Evolutionary conservation across 2,113 vertebrate genomes (phyloP).

Genomic region (Prinia subflava): DNA sequence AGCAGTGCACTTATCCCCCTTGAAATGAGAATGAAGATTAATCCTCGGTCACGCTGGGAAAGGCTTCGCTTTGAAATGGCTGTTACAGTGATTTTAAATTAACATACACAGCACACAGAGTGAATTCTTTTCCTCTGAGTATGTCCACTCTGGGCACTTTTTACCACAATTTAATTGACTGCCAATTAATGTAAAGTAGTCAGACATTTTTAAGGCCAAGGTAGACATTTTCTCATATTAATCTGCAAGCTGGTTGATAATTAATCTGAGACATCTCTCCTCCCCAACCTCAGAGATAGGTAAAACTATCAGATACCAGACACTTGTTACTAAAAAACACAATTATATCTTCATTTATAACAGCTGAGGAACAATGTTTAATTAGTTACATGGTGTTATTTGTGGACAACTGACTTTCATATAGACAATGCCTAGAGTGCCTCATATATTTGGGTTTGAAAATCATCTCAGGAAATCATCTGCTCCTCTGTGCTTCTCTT

Average conservation of each 20-base stretch:
- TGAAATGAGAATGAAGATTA: constrained; percentile 15
- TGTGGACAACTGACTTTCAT: not conserved
- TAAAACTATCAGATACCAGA: not conserved
- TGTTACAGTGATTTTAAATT: constrained; percentile 40
- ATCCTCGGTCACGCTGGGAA: not conserved
- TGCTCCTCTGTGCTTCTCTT: not conserved
- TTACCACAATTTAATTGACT: constrained; percentile 34
- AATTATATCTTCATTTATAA: not conserved
- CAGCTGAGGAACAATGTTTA: not conserved
- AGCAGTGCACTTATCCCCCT: not conserved
- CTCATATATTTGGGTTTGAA: not conserved
- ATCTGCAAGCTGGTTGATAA: not conserved
- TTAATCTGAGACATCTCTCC: not conserved
- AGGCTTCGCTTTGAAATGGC: constrained; percentile 7
- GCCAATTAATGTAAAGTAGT: constrained; percentile 42
- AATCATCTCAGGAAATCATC: not conserved
- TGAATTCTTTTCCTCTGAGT: constrained; percentile 16
- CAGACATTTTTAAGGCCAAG: constrained; percentile 8
- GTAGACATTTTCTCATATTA: not conserved
- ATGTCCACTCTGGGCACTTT: constrained; percentile 36
- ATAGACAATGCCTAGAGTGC: not conserved
- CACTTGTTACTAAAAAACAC: not conserved
- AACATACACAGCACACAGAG: not conserved
- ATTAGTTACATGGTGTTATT: not conserved
- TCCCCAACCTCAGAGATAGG: not conserved